A percentile compares a stretch with the other conserved stretches of the same genome.
Conservation (phyloP, 2,113 vertebrate genomes). For the Mustela lutreola region DNA sequence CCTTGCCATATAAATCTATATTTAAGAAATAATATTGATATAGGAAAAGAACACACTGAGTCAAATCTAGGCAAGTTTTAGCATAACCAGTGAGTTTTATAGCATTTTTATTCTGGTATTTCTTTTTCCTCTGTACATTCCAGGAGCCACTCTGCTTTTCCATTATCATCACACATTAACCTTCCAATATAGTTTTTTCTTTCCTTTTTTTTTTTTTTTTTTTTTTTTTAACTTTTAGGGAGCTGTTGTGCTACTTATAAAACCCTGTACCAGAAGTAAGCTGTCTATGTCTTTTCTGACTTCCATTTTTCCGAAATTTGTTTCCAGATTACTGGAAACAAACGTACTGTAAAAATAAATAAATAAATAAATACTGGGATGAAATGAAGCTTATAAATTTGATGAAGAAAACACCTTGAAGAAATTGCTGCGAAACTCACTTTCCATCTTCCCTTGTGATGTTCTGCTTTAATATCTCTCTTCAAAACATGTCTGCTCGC, state of each 20-base stretch:
- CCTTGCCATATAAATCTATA: not conserved
- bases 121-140: not conserved
- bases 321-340: not conserved
- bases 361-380: not conserved
- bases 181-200: not conserved
- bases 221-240: not conserved
- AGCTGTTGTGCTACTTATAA: not conserved
- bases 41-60: not conserved
- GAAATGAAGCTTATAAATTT: not conserved
- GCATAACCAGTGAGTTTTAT: not conserved
- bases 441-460: not conserved
- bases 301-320: slow-evolving; percentile 23
- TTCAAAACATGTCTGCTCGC: not conserved
- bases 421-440: not conserved
- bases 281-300: not conserved
- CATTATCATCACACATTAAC: not conserved
- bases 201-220: not conserved
- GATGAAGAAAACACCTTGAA: not conserved
- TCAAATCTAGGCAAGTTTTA: not conserved
- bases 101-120: not conserved
- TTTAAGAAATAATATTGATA: not conserved
- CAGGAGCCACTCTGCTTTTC: not conserved
- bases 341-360: not conserved
- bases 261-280: not conserved
- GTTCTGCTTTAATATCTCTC: not conserved